Conservation (phyloP, 2,797 vertebrate genomes). For the Sebastolobus altivelis region DNA sequence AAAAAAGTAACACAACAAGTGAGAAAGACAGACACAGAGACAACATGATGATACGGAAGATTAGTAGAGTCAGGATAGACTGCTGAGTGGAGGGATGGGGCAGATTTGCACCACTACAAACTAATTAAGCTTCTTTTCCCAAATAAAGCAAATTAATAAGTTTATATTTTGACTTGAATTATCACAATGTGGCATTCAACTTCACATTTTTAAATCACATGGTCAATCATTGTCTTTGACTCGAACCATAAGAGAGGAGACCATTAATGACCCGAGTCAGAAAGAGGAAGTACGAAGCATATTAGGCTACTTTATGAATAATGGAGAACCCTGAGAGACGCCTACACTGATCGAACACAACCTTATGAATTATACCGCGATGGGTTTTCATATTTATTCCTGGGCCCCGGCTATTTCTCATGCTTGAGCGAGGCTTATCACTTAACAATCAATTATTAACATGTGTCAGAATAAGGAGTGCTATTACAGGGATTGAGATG, state of each 20-base stretch:
- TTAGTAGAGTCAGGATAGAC: not conserved
- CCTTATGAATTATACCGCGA: slow-evolving; percentile 86
- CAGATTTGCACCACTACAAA: slow-evolving; percentile 8
- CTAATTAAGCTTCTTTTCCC: not conserved
- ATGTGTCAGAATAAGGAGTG: slow-evolving; percentile 83
- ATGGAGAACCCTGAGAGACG: slow-evolving; percentile 78
- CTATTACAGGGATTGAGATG: slow-evolving; percentile 82
- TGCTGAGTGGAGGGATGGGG: not conserved
- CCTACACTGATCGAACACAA: slow-evolving; percentile 86
- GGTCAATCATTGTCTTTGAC: slow-evolving; percentile 29
- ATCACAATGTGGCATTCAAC: not conserved
- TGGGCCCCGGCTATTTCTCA: slow-evolving; percentile 80
- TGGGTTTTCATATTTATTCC: slow-evolving; percentile 86
- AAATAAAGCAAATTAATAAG: not conserved
- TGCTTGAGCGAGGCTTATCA: slow-evolving; percentile 85
- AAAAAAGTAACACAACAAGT: slow-evolving; percentile 28
- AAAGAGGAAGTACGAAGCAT: slow-evolving; percentile 62
- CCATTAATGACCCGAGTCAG: slow-evolving; percentile 65
- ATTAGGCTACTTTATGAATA: slow-evolving; percentile 81
- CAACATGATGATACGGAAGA: not conserved
- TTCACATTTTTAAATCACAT: not conserved
- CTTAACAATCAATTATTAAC: slow-evolving; percentile 90
- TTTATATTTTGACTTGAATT: not conserved
- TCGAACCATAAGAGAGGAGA: slow-evolving; percentile 17
- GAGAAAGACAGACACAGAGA: slow-evolving; percentile 3